These are phyloP conservation scores for Tiliqua scincoides DNA, from an alignment of 2,113 vertebrate species.

Conservation along the genomic window DNA sequence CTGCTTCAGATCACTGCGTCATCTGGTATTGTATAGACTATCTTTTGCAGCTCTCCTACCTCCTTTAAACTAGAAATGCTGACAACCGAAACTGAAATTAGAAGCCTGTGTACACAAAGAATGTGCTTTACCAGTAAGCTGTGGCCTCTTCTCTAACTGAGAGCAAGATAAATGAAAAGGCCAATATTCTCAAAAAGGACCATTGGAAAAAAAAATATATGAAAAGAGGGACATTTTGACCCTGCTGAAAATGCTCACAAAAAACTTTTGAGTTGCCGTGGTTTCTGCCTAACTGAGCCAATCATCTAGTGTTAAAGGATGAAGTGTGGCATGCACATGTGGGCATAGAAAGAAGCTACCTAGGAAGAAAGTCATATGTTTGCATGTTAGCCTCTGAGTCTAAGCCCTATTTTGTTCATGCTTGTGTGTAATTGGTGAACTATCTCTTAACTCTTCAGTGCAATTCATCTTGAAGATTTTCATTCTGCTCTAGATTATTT, in stretches of 20 bases:
- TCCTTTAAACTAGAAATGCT: background rate
- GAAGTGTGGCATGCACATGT: background rate
- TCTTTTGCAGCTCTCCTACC: background rate
- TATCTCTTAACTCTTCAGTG: background rate
- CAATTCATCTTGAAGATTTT: background rate
- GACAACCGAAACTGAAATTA: background rate
- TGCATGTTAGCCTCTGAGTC: background rate
- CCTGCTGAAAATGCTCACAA: background rate
- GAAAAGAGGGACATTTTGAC: background rate
- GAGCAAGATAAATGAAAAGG: background rate
- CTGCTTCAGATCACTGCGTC: background rate
- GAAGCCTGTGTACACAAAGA: background rate
- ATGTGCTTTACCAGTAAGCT: background rate
- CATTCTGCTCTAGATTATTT: background rate
- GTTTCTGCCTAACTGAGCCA: background rate
- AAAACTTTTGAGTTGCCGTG: background rate
- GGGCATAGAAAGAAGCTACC: background rate
- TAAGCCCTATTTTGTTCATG: background rate
- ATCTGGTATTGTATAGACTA: background rate
- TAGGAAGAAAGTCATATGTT: background rate
- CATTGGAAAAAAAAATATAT: no score
- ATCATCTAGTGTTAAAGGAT: background rate
- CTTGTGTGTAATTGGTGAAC: background rate
- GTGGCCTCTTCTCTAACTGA: no score
- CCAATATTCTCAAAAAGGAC: background rate